These are phyloP conservation scores for Vireo altiloquus DNA, from an alignment of 2,113 vertebrate genomes.

Conservation along the genomic window DNA sequence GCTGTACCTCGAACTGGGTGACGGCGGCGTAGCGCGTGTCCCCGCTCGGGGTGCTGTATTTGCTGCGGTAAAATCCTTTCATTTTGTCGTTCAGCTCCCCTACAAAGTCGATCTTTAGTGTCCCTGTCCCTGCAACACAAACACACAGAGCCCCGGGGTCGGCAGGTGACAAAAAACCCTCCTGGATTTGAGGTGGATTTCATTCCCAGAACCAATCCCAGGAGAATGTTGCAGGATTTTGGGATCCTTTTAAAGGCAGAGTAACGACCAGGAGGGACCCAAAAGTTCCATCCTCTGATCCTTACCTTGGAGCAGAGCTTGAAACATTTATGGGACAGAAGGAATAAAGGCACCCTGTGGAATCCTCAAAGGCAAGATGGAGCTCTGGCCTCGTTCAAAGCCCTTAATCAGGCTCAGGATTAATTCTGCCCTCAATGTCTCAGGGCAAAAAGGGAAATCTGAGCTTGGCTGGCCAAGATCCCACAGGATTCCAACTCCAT, in stretches of 20 bases:
- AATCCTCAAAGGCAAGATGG: neutral
- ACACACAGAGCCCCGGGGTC: neutral
- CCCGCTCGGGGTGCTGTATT: slow-evolving; percentile 86
- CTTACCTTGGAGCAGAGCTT: neutral
- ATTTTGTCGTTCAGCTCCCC: slow-evolving; percentile 98
- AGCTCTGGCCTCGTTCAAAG: neutral
- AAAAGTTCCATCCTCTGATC: neutral
- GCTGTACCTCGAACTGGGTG: slow-evolving; percentile 94
- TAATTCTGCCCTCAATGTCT: neutral
- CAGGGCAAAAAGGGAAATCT: neutral
- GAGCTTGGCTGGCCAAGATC: neutral
- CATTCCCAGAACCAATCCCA: neutral
- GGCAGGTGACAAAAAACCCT: neutral
- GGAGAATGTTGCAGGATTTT: fast-evolving
- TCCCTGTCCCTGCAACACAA: slow-evolving; percentile 82
- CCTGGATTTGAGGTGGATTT: neutral
- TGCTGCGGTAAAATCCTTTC: slow-evolving; percentile 98
- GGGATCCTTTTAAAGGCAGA: neutral
- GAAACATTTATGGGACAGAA: neutral
- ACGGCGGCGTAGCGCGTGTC: slow-evolving; percentile 93
- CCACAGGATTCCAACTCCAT: neutral
- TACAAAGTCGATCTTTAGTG: slow-evolving; percentile 94
- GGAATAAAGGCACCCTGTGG: neutral
- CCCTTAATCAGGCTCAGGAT: neutral
- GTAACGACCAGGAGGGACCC: neutral